Percentiles rank a stretch among this genome's conserved stretches.
Evolutionary conservation across 1,140 invertebrate genomes (phyloP).

Genomic region (Leptoteleia sp.): DNA sequence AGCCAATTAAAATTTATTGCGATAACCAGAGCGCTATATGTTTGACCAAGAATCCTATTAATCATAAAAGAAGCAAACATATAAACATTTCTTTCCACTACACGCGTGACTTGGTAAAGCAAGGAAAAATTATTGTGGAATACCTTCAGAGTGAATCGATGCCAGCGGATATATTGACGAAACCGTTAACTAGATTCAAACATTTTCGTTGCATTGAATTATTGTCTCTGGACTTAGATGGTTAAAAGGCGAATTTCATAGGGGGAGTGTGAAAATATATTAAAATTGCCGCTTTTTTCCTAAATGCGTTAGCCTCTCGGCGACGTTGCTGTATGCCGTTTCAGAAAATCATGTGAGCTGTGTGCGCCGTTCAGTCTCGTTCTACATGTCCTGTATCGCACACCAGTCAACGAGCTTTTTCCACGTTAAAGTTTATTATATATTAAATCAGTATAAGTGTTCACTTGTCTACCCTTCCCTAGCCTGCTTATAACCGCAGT

Average conservation of each 20-base stretch:
- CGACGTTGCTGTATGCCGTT: too few relatives aligned
- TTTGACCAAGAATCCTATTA: not conserved
- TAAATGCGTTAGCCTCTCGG: too few relatives aligned
- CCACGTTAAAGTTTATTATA: too few relatives aligned
- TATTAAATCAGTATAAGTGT: too few relatives aligned
- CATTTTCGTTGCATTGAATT: conserved; percentile 2
- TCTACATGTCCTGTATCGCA: too few relatives aligned
- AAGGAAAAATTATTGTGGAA: not conserved
- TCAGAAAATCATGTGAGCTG: too few relatives aligned
- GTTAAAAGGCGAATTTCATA: conserved; percentile 1
- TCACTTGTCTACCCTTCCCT: too few relatives aligned
- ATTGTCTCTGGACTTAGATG: not conserved
- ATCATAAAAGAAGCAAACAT: conserved; percentile 10
- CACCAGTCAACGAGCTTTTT: too few relatives aligned
- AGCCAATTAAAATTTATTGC: not conserved
- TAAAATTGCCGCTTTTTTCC: too few relatives aligned
- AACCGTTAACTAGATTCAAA: conserved; percentile 2
- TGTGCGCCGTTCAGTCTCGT: too few relatives aligned
- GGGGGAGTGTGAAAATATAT: conserved; percentile 3
- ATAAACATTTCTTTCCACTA: not conserved
- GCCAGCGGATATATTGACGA: conserved; percentile 6
- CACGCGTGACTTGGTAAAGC: not conserved
- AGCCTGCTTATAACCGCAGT: too few relatives aligned
- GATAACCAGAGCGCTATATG: conserved; percentile 1
- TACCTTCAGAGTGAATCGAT: conserved; percentile 4